Conservation (phyloP, 1,140 invertebrate genomes). For the Delia radicum region DNA sequence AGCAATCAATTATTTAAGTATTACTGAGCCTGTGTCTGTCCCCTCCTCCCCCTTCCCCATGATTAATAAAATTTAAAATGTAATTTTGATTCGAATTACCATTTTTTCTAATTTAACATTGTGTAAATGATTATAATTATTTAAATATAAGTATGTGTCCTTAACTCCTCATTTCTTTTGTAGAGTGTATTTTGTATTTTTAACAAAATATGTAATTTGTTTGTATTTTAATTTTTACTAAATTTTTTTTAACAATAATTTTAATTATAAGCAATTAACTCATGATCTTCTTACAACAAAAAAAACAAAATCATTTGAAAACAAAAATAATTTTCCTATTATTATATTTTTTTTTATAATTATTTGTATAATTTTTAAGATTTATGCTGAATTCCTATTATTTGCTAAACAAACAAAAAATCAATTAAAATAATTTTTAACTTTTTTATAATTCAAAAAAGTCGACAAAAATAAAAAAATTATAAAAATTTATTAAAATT, state of each 20-base stretch:
- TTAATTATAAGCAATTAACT: neutral
- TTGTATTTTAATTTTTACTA: neutral
- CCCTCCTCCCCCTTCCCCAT: neutral
- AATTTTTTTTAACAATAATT: neutral
- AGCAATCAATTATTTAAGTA: neutral
- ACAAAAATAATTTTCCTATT: constrained; percentile 1
- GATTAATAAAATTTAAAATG: too few species aligned
- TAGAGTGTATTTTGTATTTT: neutral
- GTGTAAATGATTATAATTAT: neutral
- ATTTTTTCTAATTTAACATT: neutral
- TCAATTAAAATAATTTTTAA: neutral
- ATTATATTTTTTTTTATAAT: constrained; percentile 11
- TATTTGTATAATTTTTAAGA: constrained; percentile 8
- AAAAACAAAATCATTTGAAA: too few species aligned
- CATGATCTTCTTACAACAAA: too few species aligned
- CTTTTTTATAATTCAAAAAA: neutral
- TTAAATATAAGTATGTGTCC: neutral
- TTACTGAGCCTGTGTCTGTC: neutral
- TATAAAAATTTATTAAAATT: neutral
- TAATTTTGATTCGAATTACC: too few species aligned
- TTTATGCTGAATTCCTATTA: constrained; percentile 21
- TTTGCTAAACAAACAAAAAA: constrained; percentile 18
- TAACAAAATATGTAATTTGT: neutral
- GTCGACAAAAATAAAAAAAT: neutral
- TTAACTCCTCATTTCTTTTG: neutral